phyloP scores from a whole-genome alignment of 1,140 invertebrate species.

The Zaprionus gabonicus region DNA sequence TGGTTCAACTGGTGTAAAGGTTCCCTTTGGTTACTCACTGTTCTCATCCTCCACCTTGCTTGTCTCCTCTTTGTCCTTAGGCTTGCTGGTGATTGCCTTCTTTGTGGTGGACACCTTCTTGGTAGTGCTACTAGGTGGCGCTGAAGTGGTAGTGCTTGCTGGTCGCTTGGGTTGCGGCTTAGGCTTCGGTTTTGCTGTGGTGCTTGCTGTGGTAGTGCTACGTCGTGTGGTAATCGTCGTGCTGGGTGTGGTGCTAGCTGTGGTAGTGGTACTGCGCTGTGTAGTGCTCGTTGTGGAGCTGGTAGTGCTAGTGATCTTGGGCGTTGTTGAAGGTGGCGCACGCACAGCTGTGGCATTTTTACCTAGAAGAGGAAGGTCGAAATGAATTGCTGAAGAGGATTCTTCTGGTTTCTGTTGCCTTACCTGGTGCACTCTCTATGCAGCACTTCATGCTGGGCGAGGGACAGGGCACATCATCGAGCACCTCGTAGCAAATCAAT shows the following conservation, averaged over 20 bases:
- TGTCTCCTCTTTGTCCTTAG: constrained; percentile 65
- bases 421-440: constrained; percentile 87
- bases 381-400: constrained; percentile 48
- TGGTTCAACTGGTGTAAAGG: accelerated
- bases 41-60: constrained; percentile 59
- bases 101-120: constrained; percentile 77
- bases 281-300: constrained; percentile 70
- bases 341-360: constrained; percentile 62
- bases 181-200: constrained; percentile 69
- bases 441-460: constrained; percentile 92
- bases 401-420: not conserved
- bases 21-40: constrained; percentile 45
- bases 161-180: constrained; percentile 76
- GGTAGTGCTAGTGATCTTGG: constrained; percentile 75
- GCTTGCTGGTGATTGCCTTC: constrained; percentile 54
- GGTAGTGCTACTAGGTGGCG: constrained; percentile 68
- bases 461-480: constrained; percentile 92
- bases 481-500: constrained; percentile 92
- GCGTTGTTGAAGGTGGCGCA: constrained; percentile 47
- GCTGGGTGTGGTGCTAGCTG: constrained; percentile 79
- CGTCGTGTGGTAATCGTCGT: constrained; percentile 77
- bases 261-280: constrained; percentile 40
- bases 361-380: constrained; percentile 23
- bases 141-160: constrained; percentile 79
- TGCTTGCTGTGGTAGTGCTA: constrained; percentile 78